Conservation (phyloP, 2,888 invertebrate species). For the Napeogenes sylphis region DNA sequence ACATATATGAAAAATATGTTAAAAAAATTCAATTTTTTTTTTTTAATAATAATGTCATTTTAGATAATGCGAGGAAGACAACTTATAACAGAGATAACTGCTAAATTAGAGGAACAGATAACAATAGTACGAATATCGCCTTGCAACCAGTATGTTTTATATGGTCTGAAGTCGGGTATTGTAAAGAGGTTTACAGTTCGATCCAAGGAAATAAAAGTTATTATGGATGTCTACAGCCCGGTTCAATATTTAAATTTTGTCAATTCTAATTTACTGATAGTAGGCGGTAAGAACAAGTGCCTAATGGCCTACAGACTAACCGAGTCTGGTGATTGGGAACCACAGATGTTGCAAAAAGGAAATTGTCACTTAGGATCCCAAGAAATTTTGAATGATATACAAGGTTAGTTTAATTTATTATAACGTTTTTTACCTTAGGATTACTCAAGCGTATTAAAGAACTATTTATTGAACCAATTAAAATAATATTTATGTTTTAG, state of each 20-base stretch:
- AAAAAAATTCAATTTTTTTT: no score
- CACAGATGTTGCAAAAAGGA: conserved; percentile 63
- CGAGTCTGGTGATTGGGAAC: conserved; percentile 50
- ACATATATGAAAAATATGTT: no score
- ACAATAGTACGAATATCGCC: conserved; percentile 68
- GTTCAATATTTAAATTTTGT: conserved; percentile 65
- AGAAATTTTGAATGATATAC: conserved; percentile 66
- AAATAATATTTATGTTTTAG: conserved; percentile 16
- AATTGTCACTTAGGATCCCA: conserved; percentile 65
- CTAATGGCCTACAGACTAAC: conserved; percentile 60
- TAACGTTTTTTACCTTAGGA: no score
- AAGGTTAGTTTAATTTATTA: conserved; percentile 40
- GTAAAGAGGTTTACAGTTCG: conserved; percentile 64
- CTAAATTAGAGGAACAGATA: conserved; percentile 63
- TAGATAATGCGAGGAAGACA: conserved; percentile 70
- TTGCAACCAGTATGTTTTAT: conserved; percentile 72
- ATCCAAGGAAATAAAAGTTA: conserved; percentile 50
- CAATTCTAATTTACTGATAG: conserved; percentile 54
- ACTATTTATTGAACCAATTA: neutral
- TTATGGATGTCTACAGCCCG: conserved; percentile 63
- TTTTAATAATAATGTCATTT: no score
- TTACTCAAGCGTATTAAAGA: neutral
- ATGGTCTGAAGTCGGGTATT: conserved; percentile 62
- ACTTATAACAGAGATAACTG: conserved; percentile 61
- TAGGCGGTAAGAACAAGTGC: conserved; percentile 59